Base-by-base conservation (phyloP, 1,140 invertebrate species). In the Drosophila quadrilineata region DNA sequence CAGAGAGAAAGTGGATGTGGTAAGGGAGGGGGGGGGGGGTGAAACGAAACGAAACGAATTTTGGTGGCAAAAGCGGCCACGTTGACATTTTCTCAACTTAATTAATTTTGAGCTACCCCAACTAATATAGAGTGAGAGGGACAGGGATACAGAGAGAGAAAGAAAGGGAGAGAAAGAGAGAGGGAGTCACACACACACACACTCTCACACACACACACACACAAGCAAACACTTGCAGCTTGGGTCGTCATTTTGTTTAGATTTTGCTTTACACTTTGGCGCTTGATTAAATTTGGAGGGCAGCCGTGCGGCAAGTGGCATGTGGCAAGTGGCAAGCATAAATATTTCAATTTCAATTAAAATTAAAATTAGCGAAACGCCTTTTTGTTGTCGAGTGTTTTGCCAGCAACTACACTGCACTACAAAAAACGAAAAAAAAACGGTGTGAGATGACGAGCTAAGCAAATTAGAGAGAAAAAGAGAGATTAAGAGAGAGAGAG, bases 61-160 rank as follows among this genome's bases (percentile, higher is more conserved):
- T 14, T 17, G 57, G 9, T n/a, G 49, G n/a, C 26, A 22, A 69
- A 82, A 82, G 76, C 77, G 73, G 77, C 77, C 52, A 70, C 73
- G 77, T 82, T 84, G 77, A 82, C 77, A 82, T 84, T 82, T 82
- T 84, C 79, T 84, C 77, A 84, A 84, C 77, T 82, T 82, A 82
- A 82, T 82, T 82, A 82, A 82, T 77, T 82, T 82, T 84, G 49
- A 60, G 68, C 68, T 70, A 63, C 65, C 59, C 50, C 53, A 75
- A 53, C 70, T 70, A 77, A 72, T 62, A 14, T 57, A 54, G 48
- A 63, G n/a, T n/a, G n/a, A n/a, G n/a, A n/a, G n/a, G n/a, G n/a
- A n/a, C n/a, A n/a, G n/a, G n/a, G n/a, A n/a, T n/a, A n/a, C n/a
- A n/a, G n/a, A n/a, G n/a, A n/a, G n/a, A n/a, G n/a, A n/a, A n/a